Evolutionary conservation across 2,113 vertebrate species (phyloP), one percentile per base, ranked within the genome.

Genomic region (Trochalopteron elliotii): DNA sequence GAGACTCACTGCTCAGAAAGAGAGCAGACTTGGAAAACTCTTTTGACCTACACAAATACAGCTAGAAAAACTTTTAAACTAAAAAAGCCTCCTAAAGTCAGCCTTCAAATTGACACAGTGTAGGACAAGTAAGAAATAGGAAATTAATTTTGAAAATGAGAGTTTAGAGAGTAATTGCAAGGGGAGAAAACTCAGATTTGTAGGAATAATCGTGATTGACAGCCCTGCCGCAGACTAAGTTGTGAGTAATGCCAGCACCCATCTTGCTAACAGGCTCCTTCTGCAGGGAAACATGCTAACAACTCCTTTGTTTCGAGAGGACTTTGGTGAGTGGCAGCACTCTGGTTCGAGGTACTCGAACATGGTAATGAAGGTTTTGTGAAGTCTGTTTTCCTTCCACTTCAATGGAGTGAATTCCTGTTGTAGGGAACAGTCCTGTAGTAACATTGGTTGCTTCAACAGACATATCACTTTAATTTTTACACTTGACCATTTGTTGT

Each of bases 11-110:
- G 75, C 69, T 89, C 49, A 78, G 68, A 83, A 85, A 22, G 71
- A 83, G 83, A 92, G 45, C 72, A 95, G 83, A 60, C 65, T 53
- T 71, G 49, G 83, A 97, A 93, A 94, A 90, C 60, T 71, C 55
- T 90, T 89, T 81, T 87, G 90, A 96, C 76, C 90, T 90, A 71
- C n/a, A 87, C 40, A 75, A 94, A 90, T 92, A 74, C n/a, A 92
- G 65, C 72, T 92, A 94, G 56, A 89, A 96, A 94, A 96, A 84
- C 72, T 96, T 89, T 75, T 84, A n/a, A 90, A 76, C 52, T 81
- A 27, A 87, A 72, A 89, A 86, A 74, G 21, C 20, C 9, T 67
- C 47, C 42, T 12, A 81, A 95, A 93, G 72, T 44, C 89, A 87
- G 50, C 47, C 56, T 94, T 95, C 45, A 82, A 89, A 79, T 45